These are phyloP conservation scores for Nettapus auritus DNA, from an alignment of 2,113 vertebrate species.

Conservation along the genomic window DNA sequence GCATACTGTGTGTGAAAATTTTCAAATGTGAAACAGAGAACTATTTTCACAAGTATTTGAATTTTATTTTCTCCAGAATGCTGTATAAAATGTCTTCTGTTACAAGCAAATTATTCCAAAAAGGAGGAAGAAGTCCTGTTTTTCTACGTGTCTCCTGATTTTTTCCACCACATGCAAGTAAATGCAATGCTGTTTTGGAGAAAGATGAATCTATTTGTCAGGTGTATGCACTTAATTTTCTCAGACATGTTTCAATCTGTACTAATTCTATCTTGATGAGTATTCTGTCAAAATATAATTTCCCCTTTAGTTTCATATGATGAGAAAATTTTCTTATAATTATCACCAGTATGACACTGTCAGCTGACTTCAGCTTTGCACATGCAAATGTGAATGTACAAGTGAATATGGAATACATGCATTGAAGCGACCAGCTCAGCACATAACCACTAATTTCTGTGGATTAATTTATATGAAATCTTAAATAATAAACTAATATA, in stretches of 20 bases:
- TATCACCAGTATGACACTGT: neutral
- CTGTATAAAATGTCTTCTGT: neutral
- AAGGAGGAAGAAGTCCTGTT: neutral
- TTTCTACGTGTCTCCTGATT: neutral
- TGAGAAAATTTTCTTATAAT: neutral
- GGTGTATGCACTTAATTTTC: neutral
- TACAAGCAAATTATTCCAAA: neutral
- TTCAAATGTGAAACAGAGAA: neutral
- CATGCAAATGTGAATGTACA: neutral
- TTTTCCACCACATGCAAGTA: neutral
- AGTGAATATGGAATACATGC: neutral
- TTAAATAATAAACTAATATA: neutral
- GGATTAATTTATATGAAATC: neutral
- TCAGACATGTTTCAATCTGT: neutral
- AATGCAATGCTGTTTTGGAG: neutral
- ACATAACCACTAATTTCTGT: neutral
- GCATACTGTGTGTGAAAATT: neutral
- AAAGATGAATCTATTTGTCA: neutral
- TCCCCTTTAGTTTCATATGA: neutral
- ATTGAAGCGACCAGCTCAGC: neutral
- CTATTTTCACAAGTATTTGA: neutral
- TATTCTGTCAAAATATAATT: slow-evolving; percentile 41
- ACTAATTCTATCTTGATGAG: neutral
- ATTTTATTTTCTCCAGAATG: neutral
- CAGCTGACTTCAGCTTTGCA: neutral